Percentiles rank a stretch among this genome's conserved stretches.
Evolutionary conservation across 1,140 invertebrate species (phyloP).

Genomic region (Grapholita molesta): DNA sequence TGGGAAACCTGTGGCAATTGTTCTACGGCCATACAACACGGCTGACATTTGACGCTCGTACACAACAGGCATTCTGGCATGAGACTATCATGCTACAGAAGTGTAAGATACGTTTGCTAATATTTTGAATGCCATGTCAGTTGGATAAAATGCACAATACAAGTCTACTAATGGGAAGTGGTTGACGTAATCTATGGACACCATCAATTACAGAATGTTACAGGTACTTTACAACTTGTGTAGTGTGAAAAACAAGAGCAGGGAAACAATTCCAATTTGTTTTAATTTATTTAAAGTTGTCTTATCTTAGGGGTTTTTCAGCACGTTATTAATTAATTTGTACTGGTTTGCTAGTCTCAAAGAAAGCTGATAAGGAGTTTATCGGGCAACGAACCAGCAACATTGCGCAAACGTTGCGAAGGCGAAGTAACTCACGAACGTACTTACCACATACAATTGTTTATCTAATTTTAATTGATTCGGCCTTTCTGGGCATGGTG

Average conservation of each 20-base stretch:
- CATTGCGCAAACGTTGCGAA: conserved; percentile 41
- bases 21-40: conserved; percentile 24
- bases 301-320: neutral
- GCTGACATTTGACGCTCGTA: conserved; percentile 32
- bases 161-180: too few relatives aligned
- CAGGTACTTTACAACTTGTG: too few relatives aligned
- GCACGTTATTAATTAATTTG: conserved; percentile 43
- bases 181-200: too few relatives aligned
- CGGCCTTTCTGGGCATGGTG: neutral
- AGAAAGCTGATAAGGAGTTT: conserved; percentile 64
- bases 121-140: too few relatives aligned
- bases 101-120: too few relatives aligned
- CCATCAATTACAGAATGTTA: too few relatives aligned
- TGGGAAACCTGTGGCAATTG: conserved; percentile 38
- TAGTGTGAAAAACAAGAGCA: too few relatives aligned
- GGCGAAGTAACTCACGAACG: neutral
- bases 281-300: neutral
- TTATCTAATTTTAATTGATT: conserved; percentile 20
- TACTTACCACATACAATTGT: neutral
- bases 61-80: neutral
- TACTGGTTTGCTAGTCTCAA: conserved; percentile 49
- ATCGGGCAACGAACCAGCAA: conserved; percentile 58
- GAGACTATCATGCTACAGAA: too few relatives aligned
- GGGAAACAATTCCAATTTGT: neutral
- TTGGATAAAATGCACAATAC: too few relatives aligned